Conservation (phyloP, 30 jellyfish, hydroid and myxozoan genomes). For the Pelagia noctiluca region DNA sequence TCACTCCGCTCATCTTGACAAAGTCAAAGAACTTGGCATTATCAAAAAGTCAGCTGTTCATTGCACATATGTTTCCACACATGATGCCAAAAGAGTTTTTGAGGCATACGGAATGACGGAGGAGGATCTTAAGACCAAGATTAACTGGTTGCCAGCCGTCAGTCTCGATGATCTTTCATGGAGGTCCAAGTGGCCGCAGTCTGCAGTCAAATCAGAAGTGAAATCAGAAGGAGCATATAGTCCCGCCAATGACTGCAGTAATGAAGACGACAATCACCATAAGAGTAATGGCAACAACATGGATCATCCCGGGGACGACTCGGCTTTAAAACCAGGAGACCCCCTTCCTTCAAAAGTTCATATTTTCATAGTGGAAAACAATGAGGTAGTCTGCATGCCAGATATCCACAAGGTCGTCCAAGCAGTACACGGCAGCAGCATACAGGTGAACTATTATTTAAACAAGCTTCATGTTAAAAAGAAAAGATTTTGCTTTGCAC, state of each 20-base stretch:
- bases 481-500: conserved; percentile 97
- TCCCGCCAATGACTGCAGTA: conserved; percentile 47
- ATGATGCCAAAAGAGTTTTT: conserved; percentile 91
- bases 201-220: conserved; percentile 32
- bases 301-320: background rate
- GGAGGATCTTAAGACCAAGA: conserved; percentile 75
- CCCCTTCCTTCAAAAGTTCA: conserved; percentile 72
- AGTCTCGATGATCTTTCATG: conserved; percentile 73
- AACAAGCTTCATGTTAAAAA: conserved; percentile 92
- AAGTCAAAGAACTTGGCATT: conserved; percentile 89
- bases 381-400: conserved; percentile 99
- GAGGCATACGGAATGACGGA: conserved; percentile 97
- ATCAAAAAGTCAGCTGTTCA: conserved; percentile 96
- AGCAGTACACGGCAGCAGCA: conserved; percentile 94
- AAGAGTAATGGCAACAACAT: conserved; percentile 7
- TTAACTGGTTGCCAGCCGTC: conserved; percentile 79
- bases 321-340: no score
- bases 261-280: background rate
- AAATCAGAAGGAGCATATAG: no score
- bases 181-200: conserved; percentile 31
- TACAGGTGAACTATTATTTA: conserved; percentile 93
- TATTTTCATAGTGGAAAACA: conserved; percentile 91
- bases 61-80: conserved; percentile 86
- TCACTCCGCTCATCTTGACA: conserved; percentile 92
- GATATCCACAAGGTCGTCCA: conserved; percentile 95